Conservation (phyloP, 2,113 vertebrate genomes). For the Gorilla gorilla region DNA sequence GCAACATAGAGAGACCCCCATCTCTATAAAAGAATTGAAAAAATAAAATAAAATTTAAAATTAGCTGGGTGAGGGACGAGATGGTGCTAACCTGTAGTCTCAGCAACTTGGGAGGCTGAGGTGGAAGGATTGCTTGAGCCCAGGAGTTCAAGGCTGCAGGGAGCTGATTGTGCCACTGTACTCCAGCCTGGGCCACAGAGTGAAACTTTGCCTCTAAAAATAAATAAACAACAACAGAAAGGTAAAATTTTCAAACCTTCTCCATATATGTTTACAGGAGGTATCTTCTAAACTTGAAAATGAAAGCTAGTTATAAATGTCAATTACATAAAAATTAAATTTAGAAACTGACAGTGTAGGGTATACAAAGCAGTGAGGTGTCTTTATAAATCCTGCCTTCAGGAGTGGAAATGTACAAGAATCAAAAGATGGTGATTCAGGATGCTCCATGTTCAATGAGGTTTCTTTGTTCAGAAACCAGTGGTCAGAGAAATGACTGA, state of each 20-base stretch:
- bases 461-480: background rate
- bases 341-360: background rate
- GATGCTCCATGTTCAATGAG: background rate
- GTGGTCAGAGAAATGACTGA: background rate
- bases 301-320: slow-evolving; percentile 47
- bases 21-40: too few species aligned
- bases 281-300: background rate
- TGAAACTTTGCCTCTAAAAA: too few species aligned
- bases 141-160: too few species aligned
- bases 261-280: background rate
- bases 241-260: background rate
- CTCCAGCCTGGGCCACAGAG: background rate
- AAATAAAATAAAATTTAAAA: too few species aligned
- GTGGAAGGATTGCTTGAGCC: too few species aligned
- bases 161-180: too few species aligned
- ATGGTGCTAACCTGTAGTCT: too few species aligned
- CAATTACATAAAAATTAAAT: background rate
- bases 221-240: too few species aligned
- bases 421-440: background rate
- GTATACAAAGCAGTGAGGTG: background rate
- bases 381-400: background rate
- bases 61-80: too few species aligned
- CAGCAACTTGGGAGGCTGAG: too few species aligned
- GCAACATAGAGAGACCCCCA: too few species aligned
- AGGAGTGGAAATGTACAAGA: background rate